Percentiles rank a stretch among this genome's conserved stretches.
Conservation (phyloP, 2,888 invertebrate genomes). For the Bruchidius siliquastri region DNA sequence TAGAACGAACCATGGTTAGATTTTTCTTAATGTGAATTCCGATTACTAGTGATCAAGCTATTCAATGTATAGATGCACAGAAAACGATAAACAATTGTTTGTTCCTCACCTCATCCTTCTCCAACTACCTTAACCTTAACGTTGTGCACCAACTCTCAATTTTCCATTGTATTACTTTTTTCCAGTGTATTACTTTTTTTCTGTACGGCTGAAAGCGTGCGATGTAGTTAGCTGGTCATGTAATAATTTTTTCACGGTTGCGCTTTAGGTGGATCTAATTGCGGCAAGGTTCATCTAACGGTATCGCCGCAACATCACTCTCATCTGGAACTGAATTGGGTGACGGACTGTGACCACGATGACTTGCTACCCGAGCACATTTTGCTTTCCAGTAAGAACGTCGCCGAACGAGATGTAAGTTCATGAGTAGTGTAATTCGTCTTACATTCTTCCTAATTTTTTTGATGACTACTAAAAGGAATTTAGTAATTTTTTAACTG, state of each 20-base stretch:
- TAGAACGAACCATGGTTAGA: no score
- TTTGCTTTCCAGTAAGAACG: conserved; percentile 37
- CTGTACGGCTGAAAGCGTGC: not conserved
- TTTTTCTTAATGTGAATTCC: no score
- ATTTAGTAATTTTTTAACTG: no score
- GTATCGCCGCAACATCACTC: conserved; percentile 50
- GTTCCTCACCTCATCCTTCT: not conserved
- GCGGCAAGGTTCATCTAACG: conserved; percentile 51
- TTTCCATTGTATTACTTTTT: not conserved
- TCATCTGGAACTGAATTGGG: conserved; percentile 53
- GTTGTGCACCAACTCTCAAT: not conserved
- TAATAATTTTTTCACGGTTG: not conserved
- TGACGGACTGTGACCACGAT: conserved; percentile 42
- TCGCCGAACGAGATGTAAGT: conserved; percentile 40
- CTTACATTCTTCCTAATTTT: no score
- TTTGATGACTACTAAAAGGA: no score
- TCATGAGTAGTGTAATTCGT: no score
- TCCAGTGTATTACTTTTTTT: not conserved
- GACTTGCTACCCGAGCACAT: conserved; percentile 39
- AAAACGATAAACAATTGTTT: not conserved
- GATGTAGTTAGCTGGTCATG: not conserved
- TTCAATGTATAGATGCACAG: no score
- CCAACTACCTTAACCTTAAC: not conserved
- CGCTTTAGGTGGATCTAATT: conserved; percentile 27
- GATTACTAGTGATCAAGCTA: no score